Evolutionary conservation across 2,797 vertebrate species (phyloP).

Genomic region (Ceryle rudis): DNA sequence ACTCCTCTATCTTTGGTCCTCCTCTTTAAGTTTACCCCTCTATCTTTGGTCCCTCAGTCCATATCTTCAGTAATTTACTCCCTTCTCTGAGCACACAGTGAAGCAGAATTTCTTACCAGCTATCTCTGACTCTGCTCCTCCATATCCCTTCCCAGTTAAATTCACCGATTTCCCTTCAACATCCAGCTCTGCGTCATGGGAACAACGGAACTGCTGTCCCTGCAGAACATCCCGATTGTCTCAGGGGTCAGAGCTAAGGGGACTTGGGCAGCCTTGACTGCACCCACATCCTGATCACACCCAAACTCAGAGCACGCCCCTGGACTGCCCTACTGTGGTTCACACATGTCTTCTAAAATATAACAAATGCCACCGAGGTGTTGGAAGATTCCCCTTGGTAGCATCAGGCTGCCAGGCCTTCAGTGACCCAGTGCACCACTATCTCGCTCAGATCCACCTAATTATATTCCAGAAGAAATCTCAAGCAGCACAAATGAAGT

Average conservation of each 20-base stretch:
- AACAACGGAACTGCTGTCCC: not conserved
- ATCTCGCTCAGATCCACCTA: not conserved
- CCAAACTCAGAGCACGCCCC: not conserved
- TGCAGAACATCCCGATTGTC: not conserved
- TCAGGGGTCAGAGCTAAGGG: not conserved
- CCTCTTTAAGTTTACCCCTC: not conserved
- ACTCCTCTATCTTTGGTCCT: not conserved
- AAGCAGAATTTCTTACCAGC: not conserved
- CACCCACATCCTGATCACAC: constrained; percentile 33
- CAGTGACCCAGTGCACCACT: not conserved
- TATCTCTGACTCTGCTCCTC: not conserved
- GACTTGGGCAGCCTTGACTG: not conserved
- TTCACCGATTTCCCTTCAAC: not conserved
- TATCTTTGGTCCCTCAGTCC: not conserved
- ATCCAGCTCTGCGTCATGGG: not conserved
- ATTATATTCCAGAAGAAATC: not conserved
- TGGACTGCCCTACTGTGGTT: not conserved
- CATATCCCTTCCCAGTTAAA: not conserved
- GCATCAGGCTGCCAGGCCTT: not conserved
- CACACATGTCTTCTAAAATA: not conserved
- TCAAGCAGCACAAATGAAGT: not conserved
- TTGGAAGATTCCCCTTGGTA: not conserved
- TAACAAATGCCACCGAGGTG: not conserved
- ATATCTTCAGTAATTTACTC: not conserved
- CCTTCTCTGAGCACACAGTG: not conserved